These are phyloP conservation scores for Agrochola lota DNA, from an alignment of 2,888 invertebrate genomes.

Conservation along the genomic window DNA sequence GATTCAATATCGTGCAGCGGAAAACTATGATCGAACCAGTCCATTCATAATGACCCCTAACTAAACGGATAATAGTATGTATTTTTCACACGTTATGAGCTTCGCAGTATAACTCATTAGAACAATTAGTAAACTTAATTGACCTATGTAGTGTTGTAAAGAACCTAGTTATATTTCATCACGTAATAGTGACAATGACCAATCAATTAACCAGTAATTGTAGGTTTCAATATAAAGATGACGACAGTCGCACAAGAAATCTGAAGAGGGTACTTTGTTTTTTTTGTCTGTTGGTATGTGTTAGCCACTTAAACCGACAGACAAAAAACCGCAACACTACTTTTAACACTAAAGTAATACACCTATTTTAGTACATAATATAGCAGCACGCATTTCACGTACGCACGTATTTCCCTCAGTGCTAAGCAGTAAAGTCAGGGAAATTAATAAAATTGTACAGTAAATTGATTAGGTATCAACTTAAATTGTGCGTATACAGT, in stretches of 20 bases:
- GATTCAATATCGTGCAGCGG: slow-evolving; percentile 13
- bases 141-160: neutral
- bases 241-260: slow-evolving; percentile 21
- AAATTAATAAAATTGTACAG: neutral
- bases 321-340: too few relatives aligned
- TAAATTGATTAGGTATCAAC: too few relatives aligned
- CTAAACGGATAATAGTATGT: neutral
- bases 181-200: slow-evolving; percentile 7
- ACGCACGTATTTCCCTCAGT: too few relatives aligned
- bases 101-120: slow-evolving; percentile 12
- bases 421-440: neutral
- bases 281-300: neutral
- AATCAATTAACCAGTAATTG: slow-evolving; percentile 29
- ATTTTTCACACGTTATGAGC: slow-evolving; percentile 18
- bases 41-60: neutral
- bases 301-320: too few relatives aligned
- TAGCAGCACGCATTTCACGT: too few relatives aligned
- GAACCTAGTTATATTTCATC: slow-evolving; percentile 1
- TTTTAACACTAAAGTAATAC: too few relatives aligned
- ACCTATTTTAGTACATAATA: neutral
- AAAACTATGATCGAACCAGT: neutral
- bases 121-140: slow-evolving; percentile 14
- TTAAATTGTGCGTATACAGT: neutral
- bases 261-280: neutral
- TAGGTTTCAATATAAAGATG: slow-evolving; percentile 31